Base-by-base conservation (phyloP, 2,888 invertebrate genomes). In the Crioceris asparagi region DNA sequence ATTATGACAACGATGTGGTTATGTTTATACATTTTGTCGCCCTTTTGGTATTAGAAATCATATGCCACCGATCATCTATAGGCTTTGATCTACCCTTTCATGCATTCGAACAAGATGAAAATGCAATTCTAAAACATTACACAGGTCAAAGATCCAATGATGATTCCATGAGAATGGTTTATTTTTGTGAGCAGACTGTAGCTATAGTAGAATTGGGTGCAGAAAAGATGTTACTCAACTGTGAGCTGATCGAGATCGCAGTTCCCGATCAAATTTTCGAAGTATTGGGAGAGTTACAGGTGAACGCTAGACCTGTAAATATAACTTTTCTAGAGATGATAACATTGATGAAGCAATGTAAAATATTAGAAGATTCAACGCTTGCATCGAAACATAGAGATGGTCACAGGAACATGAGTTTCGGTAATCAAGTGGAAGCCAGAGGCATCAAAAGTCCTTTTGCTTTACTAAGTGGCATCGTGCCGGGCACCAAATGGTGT, bases 401-500 rank as follows among this genome's bases (percentile, higher is more conserved):
- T 17, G 23, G 30, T 23, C n/a, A 19, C 6, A 14, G 15, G 7
- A 47, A 50, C 32, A 36, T 42, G 38, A 31, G 36, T 15, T 44
- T 43, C 7, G 29, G 19, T 18, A 40, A 25, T 29, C 18, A 42
- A 25, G 30, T 35, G 18, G 40, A 46, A 50, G 57, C 32, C 61
- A 60, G 56, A 48, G 58, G 57, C 17, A 62, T 74, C 44, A 75
- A 76, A 47, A 82, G 75, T 57, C 79, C 81, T 5, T 69, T 82
- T 21, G 77, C 81, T 1, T 58, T 86, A 44, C 67, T 86, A 32
- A 83, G 78, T 55, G 86, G 86, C 21, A 85, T 87, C 46, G 72
- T 86, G 57, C 87, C 87, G 65, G 87, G 88, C 44, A 90, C 88
- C 25, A 88, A 88, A 62, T 90, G 88, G 88, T 93, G 92, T 57